Base-by-base conservation (phyloP, 2,797 vertebrate species). In the Clarias platycephalus region DNA sequence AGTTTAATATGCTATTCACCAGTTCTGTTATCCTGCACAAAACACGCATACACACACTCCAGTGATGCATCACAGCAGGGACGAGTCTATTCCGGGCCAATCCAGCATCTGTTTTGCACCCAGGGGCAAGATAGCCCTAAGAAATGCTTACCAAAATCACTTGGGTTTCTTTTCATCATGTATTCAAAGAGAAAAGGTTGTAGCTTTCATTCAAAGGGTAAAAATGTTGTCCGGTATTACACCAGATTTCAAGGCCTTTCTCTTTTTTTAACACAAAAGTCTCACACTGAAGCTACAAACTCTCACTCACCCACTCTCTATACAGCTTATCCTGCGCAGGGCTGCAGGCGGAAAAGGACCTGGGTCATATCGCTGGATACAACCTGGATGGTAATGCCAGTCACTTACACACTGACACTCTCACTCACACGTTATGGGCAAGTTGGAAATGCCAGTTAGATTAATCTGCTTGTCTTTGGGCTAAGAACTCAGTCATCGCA, bases 1-100 rank as follows among this genome's bases (percentile, higher is more conserved):
- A 83, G 87, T 89, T 91, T 88, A 81, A 88, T 86, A 88, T 89
- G 90, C 89, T 87, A 84, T 86, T 91, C 74, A 71, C 83, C 70
- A 76, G 18, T 64, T 81, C 77, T 55, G 31, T 83, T 79, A 72
- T 68, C 66, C 85, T 64, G 81, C 67, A 83, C 86, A 85, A 85
- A 79, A 83, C 84, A 83, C n/a, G 16, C 75, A 84, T 49, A 63
- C 78, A 71, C 34, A 81, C 15, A 74, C 16, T 26, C 79, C 64
- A 64, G 37, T 67, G 81, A 81, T 40, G 58, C 75, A 83, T 76
- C 84, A 57, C 83, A 85, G 83, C 83, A 76, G 76, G 82, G 55
- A 68, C 63, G 18, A 31, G 64, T 60, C 31, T 60, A 60, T 31
- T 78, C 31, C 5, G 3, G 12, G 75, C 57, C 85, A 78, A 71